phyloP scores from a whole-genome alignment of 2,113 vertebrate genomes.

The Zosterops lateralis region DNA sequence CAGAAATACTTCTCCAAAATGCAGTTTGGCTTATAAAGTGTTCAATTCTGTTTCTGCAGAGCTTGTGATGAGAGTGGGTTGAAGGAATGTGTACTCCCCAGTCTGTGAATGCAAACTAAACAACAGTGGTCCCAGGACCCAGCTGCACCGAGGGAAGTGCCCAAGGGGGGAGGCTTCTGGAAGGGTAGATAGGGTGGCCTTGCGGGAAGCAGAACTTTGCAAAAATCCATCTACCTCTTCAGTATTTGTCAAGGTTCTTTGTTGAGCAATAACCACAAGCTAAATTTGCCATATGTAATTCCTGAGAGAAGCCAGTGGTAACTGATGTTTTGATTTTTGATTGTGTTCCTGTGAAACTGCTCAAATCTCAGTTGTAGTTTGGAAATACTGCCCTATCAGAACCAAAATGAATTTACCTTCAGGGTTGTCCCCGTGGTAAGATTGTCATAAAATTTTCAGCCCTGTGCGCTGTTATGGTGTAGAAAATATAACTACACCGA shows the following conservation, averaged over 20 bases:
- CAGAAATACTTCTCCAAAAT: neutral
- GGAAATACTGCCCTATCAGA: conserved; percentile 1
- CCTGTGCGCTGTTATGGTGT: neutral
- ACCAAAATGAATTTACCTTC: conserved; percentile 2
- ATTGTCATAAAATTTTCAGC: neutral
- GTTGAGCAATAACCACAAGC: conserved; percentile 23
- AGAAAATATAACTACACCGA: neutral
- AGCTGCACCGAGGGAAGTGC: neutral
- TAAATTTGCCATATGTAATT: conserved; percentile 33
- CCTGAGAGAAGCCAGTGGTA: conserved; percentile 4
- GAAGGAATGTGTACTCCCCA: neutral
- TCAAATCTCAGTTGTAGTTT: neutral
- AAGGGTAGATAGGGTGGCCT: neutral
- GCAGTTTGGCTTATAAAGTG: neutral
- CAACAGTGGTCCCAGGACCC: neutral
- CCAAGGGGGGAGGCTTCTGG: neutral
- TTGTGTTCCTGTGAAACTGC: neutral
- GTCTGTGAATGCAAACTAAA: neutral
- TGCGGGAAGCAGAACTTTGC: neutral
- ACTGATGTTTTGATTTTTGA: conserved; percentile 27
- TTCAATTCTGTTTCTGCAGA: neutral
- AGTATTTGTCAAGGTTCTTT: conserved; percentile 6
- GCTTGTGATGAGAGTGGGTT: neutral
- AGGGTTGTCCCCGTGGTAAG: neutral
- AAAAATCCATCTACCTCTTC: neutral